These are phyloP conservation scores for Drosophila tropicalis DNA, from an alignment of 1,140 invertebrate genomes.

Conservation along the genomic window DNA sequence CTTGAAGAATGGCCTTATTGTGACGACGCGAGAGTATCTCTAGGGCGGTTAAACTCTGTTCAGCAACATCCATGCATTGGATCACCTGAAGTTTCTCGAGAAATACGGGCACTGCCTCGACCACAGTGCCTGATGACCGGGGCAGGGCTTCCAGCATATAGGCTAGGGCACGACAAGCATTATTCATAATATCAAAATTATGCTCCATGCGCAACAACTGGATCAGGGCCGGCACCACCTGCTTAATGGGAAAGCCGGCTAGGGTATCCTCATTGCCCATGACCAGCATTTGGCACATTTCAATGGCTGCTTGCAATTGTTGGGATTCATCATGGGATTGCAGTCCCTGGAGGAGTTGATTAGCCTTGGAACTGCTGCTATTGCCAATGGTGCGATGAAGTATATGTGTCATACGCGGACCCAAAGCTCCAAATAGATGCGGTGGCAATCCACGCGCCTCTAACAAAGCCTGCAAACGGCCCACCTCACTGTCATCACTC, in stretches of 20 bases:
- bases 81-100: conserved; percentile 98
- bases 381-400: conserved; percentile 96
- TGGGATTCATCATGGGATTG: conserved; percentile 98
- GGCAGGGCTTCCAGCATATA: conserved; percentile 99
- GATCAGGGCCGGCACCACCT: conserved; percentile 97
- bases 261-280: conserved; percentile 99
- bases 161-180: conserved; percentile 98
- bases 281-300: conserved; percentile 99
- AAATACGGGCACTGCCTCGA: conserved; percentile 98
- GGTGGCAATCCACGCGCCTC: conserved; percentile 97
- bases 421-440: conserved; percentile 96
- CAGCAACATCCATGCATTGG: conserved; percentile 99
- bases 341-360: conserved; percentile 95
- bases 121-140: conserved; percentile 96
- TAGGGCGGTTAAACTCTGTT: conserved; percentile 97
- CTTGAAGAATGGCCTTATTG: conserved; percentile 97
- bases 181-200: conserved; percentile 99
- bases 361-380: conserved; percentile 94
- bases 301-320: conserved; percentile 98
- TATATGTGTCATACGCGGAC: conserved; percentile 98
- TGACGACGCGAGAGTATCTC: conserved; percentile 98
- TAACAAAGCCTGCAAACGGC: conserved; percentile 93
- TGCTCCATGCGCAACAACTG: conserved; percentile 95
- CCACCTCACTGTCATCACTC: conserved; percentile 94
- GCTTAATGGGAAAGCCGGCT: conserved; percentile 98